A percentile compares a stretch with the other conserved stretches of the same genome.
These are phyloP conservation scores for Kryphioiulus occultus DNA, from an alignment of 2,888 invertebrate genomes.

Conservation along the genomic window DNA sequence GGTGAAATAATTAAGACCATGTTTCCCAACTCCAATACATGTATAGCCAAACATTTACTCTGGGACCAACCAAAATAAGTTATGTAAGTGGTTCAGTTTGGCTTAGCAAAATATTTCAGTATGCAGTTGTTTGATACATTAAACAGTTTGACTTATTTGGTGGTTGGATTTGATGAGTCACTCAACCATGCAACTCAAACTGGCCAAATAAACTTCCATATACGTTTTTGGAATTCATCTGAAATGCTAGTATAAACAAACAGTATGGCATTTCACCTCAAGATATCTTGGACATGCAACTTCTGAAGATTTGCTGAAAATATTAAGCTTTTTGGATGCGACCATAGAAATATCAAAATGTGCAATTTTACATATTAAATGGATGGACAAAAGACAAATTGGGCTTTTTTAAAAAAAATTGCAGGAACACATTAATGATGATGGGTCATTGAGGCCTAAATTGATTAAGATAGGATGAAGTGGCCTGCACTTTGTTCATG, in stretches of 20 bases:
- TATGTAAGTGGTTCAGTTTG: neutral
- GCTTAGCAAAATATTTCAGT: neutral
- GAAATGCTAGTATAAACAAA: too few species aligned
- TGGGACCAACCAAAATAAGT: conserved; percentile 29
- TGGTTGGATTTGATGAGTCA: neutral
- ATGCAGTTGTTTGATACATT: neutral
- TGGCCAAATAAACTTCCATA: neutral
- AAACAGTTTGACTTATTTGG: neutral
- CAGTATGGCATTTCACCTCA: neutral
- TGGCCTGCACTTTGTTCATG: neutral
- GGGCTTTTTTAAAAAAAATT: conserved; percentile 18
- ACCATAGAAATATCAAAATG: neutral
- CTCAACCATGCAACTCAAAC: neutral
- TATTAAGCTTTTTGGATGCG: neutral
- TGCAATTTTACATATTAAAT: neutral
- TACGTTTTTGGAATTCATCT: too few species aligned
- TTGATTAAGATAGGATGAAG: neutral
- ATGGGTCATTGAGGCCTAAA: neutral
- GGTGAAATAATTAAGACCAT: conserved; percentile 1
- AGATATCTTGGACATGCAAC: neutral
- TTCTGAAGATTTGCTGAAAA: neutral
- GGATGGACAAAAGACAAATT: conserved; percentile 20
- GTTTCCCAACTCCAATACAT: conserved; percentile 30
- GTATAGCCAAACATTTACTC: conserved; percentile 38
- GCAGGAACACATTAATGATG: conserved; percentile 18